Conservation (phyloP, 2,888 invertebrate species). For the Zaprionus obscuricornis region DNA sequence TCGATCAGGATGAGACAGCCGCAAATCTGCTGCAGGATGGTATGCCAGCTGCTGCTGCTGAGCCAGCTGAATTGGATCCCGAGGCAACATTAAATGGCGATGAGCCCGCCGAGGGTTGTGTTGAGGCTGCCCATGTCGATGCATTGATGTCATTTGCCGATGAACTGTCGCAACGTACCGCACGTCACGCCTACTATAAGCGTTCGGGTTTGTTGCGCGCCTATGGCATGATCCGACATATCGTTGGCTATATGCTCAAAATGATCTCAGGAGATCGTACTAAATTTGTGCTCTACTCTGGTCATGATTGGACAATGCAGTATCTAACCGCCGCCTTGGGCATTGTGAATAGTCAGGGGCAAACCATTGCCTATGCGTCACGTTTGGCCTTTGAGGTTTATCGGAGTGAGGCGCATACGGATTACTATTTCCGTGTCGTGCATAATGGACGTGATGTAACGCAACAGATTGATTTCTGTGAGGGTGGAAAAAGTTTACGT, state of each 20-base stretch:
- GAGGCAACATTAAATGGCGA: not conserved
- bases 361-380: slow-evolving; percentile 92
- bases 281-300: slow-evolving; percentile 92
- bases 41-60: slow-evolving; percentile 11
- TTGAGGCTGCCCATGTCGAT: slow-evolving; percentile 89
- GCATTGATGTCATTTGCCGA: slow-evolving; percentile 92
- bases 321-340: slow-evolving; percentile 93
- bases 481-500: slow-evolving; percentile 85
- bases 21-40: slow-evolving; percentile 54
- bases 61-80: slow-evolving; percentile 23
- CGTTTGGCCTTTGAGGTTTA: slow-evolving; percentile 95
- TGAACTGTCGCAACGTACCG: slow-evolving; percentile 89
- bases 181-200: slow-evolving; percentile 85
- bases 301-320: slow-evolving; percentile 95
- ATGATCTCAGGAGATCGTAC: slow-evolving; percentile 91
- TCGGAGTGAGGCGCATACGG: slow-evolving; percentile 86
- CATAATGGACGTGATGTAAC: slow-evolving; percentile 95
- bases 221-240: slow-evolving; percentile 92
- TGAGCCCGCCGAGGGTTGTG: slow-evolving; percentile 84
- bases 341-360: slow-evolving; percentile 80
- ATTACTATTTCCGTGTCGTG: slow-evolving; percentile 92
- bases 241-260: slow-evolving; percentile 91
- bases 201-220: slow-evolving; percentile 89
- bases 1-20: slow-evolving; percentile 82
- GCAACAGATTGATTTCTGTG: slow-evolving; percentile 91